phyloP scores from a whole-genome alignment of 35 echinoderm and acorn worm genomes.

The Hemicentrotus pulcherrimus region DNA sequence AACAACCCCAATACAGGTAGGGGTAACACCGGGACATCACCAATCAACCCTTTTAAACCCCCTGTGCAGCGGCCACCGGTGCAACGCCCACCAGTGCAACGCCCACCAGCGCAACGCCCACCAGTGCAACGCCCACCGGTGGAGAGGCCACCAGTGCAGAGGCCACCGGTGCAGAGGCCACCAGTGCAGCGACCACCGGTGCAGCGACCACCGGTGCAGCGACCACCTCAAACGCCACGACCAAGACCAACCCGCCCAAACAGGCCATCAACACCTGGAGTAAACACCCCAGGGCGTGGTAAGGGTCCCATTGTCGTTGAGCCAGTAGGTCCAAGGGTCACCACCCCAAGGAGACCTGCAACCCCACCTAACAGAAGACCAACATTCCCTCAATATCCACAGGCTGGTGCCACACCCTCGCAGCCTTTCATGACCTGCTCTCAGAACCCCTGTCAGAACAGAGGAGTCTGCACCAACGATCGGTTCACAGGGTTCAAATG shows the following conservation, averaged over 20 bases:
- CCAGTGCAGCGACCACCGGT: neutral
- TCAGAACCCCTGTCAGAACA: slow-evolving; percentile 66
- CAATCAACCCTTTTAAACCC: slow-evolving; percentile 13
- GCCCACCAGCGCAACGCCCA: neutral
- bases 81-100: neutral
- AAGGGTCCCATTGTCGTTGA: slow-evolving; percentile 3
- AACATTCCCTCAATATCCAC: neutral
- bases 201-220: neutral
- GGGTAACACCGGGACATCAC: neutral
- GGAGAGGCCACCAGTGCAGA: neutral
- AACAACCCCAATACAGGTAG: slow-evolving; percentile 5
- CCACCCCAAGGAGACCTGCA: neutral
- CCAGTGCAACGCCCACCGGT: neutral
- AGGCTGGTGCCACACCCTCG: slow-evolving; percentile 18
- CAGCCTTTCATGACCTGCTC: neutral
- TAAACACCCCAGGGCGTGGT: neutral
- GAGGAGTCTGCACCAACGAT: slow-evolving; percentile 56
- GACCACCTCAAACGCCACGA: neutral
- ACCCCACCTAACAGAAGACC: slow-evolving; percentile 12
- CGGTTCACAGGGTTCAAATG: slow-evolving; percentile 39
- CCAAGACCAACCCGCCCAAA: neutral
- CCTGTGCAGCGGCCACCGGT: neutral
- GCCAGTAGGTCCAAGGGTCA: slow-evolving; percentile 33
- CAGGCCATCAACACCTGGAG: neutral
- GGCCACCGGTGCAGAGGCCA: neutral